Evolutionary conservation across 1,140 invertebrate species (phyloP), one percentile per base, ranked within the genome.

Genomic region (Conus betulinus): DNA sequence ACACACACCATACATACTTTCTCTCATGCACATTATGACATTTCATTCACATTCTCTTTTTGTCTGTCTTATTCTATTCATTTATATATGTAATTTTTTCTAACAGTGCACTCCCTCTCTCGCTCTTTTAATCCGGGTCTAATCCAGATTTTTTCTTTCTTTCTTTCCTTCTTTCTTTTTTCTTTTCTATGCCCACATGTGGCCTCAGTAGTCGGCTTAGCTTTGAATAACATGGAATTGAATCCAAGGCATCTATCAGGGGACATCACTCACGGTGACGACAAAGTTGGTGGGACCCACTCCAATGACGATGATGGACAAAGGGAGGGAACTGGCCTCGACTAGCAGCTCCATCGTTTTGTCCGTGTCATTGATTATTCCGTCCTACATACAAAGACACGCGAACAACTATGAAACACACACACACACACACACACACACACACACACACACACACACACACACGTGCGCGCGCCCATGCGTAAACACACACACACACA

Each of bases 311-410:
- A 92, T 89, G 25, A 93, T 91, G 4, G 91, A 91, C 55, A 92
- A 84, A 17, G 92, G 91, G 25, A 92, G 89, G 87, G 90, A 89
- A 87, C 91, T 92, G 53, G 90, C 90, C 20, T 88, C 90, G 57
- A 93, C 88, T 5, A 93, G 83, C 17, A 88, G 60, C 74, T 90
- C 81, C 39, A 93, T 78, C 0, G 90, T 89, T 20, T 85, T 87
- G 83, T 93, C 91, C 67, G 91, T 86, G 89, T 93, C 92, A 67
- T 93, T 93, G 23, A 93, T 92, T 5, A 93, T 90, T 10, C 92
- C 92, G 88, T 93, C 92, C 92, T 93, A 85, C 63, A 53, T n/a
- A 55, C n/a, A 84, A 51, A 15, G 78, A 60, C 25, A 39, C 51
- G 8, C 20, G 10, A 15, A 39, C 82, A 52, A 1, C 4, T 52